Evolutionary conservation across 2,797 vertebrate species (phyloP), one percentile per base, ranked within the genome.

Genomic region (Melanotaenia maccullochi): DNA sequence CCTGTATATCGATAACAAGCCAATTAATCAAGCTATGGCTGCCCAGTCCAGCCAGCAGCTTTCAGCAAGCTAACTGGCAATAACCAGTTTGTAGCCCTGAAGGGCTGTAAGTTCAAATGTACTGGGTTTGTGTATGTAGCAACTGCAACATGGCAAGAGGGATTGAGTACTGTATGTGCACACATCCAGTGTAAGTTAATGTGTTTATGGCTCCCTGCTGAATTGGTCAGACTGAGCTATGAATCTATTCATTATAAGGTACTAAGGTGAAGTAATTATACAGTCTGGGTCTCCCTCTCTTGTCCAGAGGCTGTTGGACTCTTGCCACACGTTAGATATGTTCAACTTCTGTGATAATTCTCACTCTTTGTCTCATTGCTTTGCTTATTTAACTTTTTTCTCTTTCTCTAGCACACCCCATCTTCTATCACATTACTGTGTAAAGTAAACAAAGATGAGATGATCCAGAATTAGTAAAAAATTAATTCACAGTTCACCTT

Each of bases 21-120:
- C 79, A 82, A 93, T 93, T 89, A 87, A 89, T 93, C 89, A 90
- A 75, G 57, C 71, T 73, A 63, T 25, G 18, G 71, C 69, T 44
- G 78, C 84, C 85, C 85, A 75, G 73, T 81, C 73, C 68, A 28
- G 81, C 87, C 82, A 78, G 75, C 82, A 75, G 89, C 77, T 86
- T 83, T 60, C 73, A 75, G 76, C 79, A 70, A 25, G 84, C 74
- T 78, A 63, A 79, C 81, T 84, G 78, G 83, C 84, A 83, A 66
- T 69, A 71, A 84, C 60, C 76, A 84, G 76, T 87, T 87, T 88
- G 82, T 80, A 85, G 76, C 57, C 82, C 83, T 76, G 74, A 86
- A 78, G 76, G 72, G 77, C 72, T 79, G 74, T 1, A 67, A 74
- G 80, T 76, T 84, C 68, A 76, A 55, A 30, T 66, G 55, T 13